Conservation (phyloP, 2,797 vertebrate genomes). For the Cottoperca gobio region DNA sequence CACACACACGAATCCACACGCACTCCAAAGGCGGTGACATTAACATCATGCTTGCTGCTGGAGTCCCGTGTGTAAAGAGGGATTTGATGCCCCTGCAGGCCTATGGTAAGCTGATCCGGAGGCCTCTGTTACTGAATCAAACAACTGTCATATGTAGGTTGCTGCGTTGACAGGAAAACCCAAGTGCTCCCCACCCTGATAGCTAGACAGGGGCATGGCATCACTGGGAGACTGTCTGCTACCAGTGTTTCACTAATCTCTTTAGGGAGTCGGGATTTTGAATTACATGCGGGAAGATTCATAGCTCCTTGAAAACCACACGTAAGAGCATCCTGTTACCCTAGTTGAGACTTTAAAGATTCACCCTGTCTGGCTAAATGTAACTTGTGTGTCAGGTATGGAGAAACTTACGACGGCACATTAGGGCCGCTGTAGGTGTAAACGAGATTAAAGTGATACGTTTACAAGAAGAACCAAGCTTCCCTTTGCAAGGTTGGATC, state of each 20-base stretch:
- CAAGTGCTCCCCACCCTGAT: neutral
- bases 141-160: slow-evolving; percentile 44
- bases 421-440: too few species aligned
- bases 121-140: slow-evolving; percentile 56
- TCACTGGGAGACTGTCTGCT: neutral
- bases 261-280: slow-evolving; percentile 1
- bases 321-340: neutral
- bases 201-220: neutral
- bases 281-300: neutral
- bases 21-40: slow-evolving; percentile 16
- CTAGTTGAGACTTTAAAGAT: neutral
- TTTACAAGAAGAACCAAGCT: too few species aligned
- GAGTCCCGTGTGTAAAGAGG: slow-evolving; percentile 34
- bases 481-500: too few species aligned
- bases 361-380: neutral
- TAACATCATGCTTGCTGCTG: slow-evolving; percentile 40
- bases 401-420: too few species aligned
- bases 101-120: slow-evolving; percentile 47
- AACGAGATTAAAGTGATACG: too few species aligned
- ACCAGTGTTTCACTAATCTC: slow-evolving; percentile 29
- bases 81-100: slow-evolving; percentile 60
- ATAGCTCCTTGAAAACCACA: neutral
- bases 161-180: slow-evolving; percentile 29
- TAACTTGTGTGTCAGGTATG: neutral
- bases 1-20: neutral